Conservation (phyloP, 2,797 vertebrate species). For the Choloepus didactylus region DNA sequence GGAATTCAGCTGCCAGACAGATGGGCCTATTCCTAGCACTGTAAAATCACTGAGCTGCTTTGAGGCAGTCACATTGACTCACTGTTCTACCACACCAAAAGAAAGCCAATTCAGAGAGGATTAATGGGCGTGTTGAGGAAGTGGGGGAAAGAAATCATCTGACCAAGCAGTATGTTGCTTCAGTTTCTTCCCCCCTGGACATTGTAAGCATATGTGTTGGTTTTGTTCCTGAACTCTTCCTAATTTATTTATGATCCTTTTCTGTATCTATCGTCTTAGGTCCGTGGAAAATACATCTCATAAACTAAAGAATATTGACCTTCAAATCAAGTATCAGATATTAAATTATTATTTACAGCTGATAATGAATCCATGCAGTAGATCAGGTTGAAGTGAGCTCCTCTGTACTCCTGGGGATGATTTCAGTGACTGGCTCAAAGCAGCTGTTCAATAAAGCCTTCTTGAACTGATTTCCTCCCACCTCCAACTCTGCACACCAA, state of each 20-base stretch:
- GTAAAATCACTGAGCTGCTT: slow-evolving; percentile 7
- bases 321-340: background rate
- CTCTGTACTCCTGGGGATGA: background rate
- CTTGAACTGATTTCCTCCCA: background rate
- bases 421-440: background rate
- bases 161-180: background rate
- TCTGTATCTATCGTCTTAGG: background rate
- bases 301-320: background rate
- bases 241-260: slow-evolving; percentile 44
- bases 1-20: slow-evolving; percentile 10
- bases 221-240: background rate
- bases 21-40: background rate
- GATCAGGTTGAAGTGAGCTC: background rate
- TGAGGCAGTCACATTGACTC: background rate
- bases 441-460: background rate
- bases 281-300: background rate
- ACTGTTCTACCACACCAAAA: background rate
- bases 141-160: background rate
- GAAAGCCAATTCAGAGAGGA: background rate
- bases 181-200: background rate
- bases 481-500: background rate
- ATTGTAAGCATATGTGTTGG: background rate
- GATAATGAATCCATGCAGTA: background rate
- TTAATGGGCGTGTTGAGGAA: background rate
- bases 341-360: background rate